phyloP scores from a whole-genome alignment of 2,113 vertebrate genomes.

The Stigmatopora nigra region DNA sequence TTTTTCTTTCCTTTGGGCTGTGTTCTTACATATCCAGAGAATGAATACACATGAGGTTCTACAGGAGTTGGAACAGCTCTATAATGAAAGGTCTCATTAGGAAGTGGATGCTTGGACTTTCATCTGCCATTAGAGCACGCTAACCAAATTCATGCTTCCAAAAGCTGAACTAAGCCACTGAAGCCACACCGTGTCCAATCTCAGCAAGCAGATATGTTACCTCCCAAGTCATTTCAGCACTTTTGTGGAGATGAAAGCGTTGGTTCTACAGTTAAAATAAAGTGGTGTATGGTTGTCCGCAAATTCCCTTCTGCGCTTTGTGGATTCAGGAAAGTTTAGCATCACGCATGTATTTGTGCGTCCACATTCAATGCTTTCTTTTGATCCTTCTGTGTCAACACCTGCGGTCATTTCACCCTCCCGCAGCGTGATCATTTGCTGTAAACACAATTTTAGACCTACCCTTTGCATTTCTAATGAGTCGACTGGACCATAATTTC shows the following conservation, averaged over 20 bases:
- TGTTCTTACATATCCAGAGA: conserved; percentile 50
- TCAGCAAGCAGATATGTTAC: conserved; percentile 57
- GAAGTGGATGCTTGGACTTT: conserved; percentile 51
- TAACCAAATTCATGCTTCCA: conserved; percentile 48
- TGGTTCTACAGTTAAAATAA: conserved; percentile 43
- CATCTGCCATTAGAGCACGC: conserved; percentile 48
- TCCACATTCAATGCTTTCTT: conserved; percentile 7
- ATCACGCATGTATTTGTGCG: conserved; percentile 15
- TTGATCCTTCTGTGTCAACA: conserved; percentile 21
- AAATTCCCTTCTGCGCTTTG: conserved; percentile 18
- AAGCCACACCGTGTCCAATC: conserved; percentile 54
- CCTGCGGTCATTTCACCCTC: conserved; percentile 6
- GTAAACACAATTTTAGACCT: conserved; percentile 10
- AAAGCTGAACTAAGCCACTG: conserved; percentile 54
- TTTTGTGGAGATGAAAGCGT: conserved; percentile 54
- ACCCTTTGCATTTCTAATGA: not conserved
- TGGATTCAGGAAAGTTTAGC: conserved; percentile 10
- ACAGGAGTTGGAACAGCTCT: conserved; percentile 48
- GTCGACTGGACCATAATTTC: not conserved
- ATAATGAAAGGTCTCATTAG: conserved; percentile 63
- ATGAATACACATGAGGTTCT: conserved; percentile 47
- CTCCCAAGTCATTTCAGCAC: conserved; percentile 49
- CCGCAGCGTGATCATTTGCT: conserved; percentile 3
- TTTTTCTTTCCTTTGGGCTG: conserved; percentile 46
- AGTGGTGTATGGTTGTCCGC: conserved; percentile 31